Base-by-base conservation (phyloP, 2,888 invertebrate genomes). In the Pseudoips prasinana region DNA sequence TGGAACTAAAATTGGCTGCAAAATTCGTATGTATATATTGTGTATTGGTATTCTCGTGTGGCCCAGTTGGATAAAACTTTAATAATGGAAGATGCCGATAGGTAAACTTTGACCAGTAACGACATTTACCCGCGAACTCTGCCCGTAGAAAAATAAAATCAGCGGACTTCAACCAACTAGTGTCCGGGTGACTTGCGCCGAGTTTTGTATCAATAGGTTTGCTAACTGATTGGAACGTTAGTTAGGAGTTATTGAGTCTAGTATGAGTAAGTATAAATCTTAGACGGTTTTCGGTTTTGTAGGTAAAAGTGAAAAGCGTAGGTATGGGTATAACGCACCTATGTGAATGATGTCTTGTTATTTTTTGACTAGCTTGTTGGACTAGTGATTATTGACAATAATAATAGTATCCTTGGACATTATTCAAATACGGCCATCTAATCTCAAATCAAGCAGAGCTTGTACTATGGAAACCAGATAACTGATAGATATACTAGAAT, bases 41-140 rank as follows among this genome's bases (percentile, higher is more conserved):
- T 58, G 64, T 66, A 67, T 68, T 53, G 58, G 46, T 41, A 58
- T 55, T 55, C 56, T 59, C 58, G 59, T 48, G 50, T 64, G 63
- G 65, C 64, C 62, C 59, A 66, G 64, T 70, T 67, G 66, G 64
- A 70, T 71, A 68, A 71, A 84, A 84, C 67, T 84, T 84, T 72
- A 72, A 75, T 78, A 79, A 74, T 75, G 66, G 68, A 64, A 70
- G 68, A 73, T 65, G 67, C 62, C 69, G 69, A 77, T 79, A 71
- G 72, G 58, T 61, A 56, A 79, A 80, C 67, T 81, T 77, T 53
- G 39, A 47, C 48, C 46, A 49, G 56, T 67, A 71, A 70, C 63
- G 63, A 67, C 59, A 65, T 68, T 49, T 54, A 60, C 64, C 63
- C 58, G 58, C 64, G 56, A 79, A 72, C 69, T 76, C 61, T 50